Evolutionary conservation across 2,113 vertebrate genomes (phyloP), one percentile per base, ranked within the genome.

Genomic region (Prionailurus bengalensis): DNA sequence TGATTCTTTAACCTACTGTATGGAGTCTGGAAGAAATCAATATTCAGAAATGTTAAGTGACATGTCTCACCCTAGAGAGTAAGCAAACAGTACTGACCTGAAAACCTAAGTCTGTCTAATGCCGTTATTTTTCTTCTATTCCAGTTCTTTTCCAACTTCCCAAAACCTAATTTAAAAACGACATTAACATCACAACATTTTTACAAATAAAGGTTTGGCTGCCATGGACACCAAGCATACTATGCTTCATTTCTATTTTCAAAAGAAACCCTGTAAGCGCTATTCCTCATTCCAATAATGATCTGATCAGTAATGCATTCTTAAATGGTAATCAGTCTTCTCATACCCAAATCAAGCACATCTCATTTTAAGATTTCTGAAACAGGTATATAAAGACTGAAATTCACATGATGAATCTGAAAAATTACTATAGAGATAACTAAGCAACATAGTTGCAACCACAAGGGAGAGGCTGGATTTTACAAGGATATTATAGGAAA

Each of bases 291-390:
- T 86, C 51, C 33, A 73, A 17, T 83, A 94, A 93, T 45, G 81
- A 93, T 10, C 16, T 39, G 79, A 42, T 45, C 14, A 21, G 27
- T 48, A 87, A 68, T 39, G 55, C 83, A 23, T 88, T 81, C 71
- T 89, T 42, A 89, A 82, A 93, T 27, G 29, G 12, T 71, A 85
- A 80, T 61, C 65, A 45, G 9, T 81, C 29, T 74, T 94, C 92
- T 82, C 66, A 93, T 39, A 76, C 17, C 16, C 68, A 86, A 93
- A 83, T 71, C 25, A 89, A 96, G 33, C 42, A 84, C 11, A 85
- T 7, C 58, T 89, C 39, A 71, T 58, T 78, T 97, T 51, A 97
- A 90, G 6, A 66, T 53, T 76, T 82, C 68, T 70, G 73, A 86
- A 89, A n/a, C 33, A 73, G 21, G 5, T 31, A 51, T 33, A 79